Conservation (phyloP, 2,113 vertebrate species). For the Prunella himalayana region DNA sequence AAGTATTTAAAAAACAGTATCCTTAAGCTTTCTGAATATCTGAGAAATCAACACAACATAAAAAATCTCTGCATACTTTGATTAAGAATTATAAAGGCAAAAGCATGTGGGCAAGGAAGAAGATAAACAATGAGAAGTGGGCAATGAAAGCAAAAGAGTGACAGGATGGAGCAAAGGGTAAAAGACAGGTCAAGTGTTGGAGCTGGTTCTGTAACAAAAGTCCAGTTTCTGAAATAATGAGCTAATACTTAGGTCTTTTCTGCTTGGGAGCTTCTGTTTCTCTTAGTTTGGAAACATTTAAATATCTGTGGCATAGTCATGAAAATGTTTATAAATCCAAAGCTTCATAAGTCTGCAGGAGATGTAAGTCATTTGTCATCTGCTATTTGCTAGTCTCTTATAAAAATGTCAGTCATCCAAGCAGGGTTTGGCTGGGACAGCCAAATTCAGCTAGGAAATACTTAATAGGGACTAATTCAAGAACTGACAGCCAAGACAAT, state of each 20-base stretch:
- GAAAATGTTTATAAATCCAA: slow-evolving; percentile 22
- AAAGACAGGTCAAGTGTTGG: background rate
- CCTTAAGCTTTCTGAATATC: background rate
- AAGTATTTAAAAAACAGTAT: background rate
- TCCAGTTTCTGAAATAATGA: background rate
- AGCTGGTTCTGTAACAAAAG: background rate
- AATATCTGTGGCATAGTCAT: background rate
- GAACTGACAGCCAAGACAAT: background rate
- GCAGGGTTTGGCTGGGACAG: background rate
- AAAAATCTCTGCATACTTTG: background rate
- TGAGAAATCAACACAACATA: background rate
- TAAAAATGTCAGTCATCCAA: slow-evolving; percentile 39
- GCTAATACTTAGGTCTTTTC: background rate
- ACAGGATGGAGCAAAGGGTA: background rate
- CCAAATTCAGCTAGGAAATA: background rate
- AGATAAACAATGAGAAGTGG: background rate
- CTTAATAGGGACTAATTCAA: background rate
- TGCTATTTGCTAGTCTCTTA: slow-evolving; percentile 7
- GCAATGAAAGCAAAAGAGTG: background rate
- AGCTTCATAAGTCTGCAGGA: background rate
- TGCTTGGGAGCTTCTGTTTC: background rate
- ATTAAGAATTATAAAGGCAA: background rate
- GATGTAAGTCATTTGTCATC: slow-evolving; percentile 32
- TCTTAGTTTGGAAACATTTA: slow-evolving; percentile 25
- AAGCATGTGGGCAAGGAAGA: background rate